These are phyloP conservation scores for Octonoba sinensis DNA, from an alignment of 2,888 invertebrate species.

Conservation along the genomic window DNA sequence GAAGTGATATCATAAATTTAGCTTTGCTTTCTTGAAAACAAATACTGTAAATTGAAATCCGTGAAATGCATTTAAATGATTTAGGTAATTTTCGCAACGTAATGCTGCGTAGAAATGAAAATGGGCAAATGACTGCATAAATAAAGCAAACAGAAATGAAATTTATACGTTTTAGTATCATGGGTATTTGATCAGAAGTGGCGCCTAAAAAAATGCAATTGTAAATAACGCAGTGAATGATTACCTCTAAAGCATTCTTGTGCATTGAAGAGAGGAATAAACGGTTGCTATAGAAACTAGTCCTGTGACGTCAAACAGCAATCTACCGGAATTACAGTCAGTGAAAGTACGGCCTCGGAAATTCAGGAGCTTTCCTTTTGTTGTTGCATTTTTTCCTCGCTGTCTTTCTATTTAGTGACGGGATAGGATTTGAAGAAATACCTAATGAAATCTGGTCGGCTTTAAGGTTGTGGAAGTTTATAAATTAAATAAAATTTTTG, in stretches of 20 bases:
- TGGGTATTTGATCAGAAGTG: constrained; percentile 25
- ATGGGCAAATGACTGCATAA: too few relatives aligned
- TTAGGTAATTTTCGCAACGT: too few relatives aligned
- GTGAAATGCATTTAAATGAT: too few relatives aligned
- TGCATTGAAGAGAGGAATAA: constrained; percentile 10
- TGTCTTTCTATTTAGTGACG: too few relatives aligned
- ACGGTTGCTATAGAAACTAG: constrained; percentile 27
- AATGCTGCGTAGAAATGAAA: too few relatives aligned
- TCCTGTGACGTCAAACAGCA: constrained; percentile 35
- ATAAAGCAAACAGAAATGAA: too few relatives aligned
- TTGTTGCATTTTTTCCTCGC: not conserved
- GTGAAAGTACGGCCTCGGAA: constrained; percentile 12
- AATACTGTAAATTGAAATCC: too few relatives aligned
- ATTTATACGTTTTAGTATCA: not conserved
- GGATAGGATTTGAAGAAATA: constrained; percentile 6
- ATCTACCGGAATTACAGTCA: constrained; percentile 28
- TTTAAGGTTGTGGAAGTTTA: too few relatives aligned
- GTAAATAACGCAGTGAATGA: constrained; percentile 40
- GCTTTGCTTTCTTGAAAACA: too few relatives aligned
- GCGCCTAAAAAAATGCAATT: constrained; percentile 21
- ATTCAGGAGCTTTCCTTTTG: constrained; percentile 11
- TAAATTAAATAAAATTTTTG: too few relatives aligned
- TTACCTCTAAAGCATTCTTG: constrained; percentile 20
- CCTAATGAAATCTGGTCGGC: not conserved
- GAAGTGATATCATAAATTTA: too few relatives aligned